A percentile compares a stretch with the other conserved stretches of the same genome.
Evolutionary conservation across 2,888 invertebrate species (phyloP).

Genomic region (Parnassius orleans): DNA sequence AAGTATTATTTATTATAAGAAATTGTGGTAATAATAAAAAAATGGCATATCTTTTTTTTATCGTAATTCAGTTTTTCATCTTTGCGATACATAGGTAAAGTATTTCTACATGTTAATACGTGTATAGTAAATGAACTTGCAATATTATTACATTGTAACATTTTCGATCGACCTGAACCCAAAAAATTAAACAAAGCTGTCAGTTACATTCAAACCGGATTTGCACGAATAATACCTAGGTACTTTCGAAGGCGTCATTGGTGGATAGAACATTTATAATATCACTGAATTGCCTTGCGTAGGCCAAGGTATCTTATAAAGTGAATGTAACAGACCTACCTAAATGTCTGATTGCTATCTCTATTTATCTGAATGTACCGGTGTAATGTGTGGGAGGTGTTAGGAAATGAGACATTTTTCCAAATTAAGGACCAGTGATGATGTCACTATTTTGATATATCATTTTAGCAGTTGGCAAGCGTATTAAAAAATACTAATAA

Average conservation of each 20-base stretch:
- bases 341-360: conserved; percentile 57
- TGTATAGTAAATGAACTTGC: too few species aligned
- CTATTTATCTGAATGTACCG: conserved; percentile 43
- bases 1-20: too few species aligned
- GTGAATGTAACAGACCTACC: conserved; percentile 60
- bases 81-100: too few species aligned
- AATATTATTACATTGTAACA: conserved; percentile 19
- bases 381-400: conserved; percentile 28
- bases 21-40: too few species aligned
- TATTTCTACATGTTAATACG: too few species aligned
- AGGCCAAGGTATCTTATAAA: conserved; percentile 70
- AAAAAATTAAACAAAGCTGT: conserved; percentile 31
- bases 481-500: too few species aligned
- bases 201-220: conserved; percentile 47
- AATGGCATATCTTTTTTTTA: too few species aligned
- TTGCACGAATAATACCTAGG: conserved; percentile 54
- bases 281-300: conserved; percentile 76
- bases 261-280: conserved; percentile 64
- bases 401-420: conserved; percentile 22
- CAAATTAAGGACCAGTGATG: too few species aligned
- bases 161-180: conserved; percentile 17
- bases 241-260: conserved; percentile 72
- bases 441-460: too few species aligned
- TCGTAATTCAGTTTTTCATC: too few species aligned
- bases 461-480: too few species aligned